Evolutionary conservation across 2,888 invertebrate species (phyloP).

Genomic region (Cybosia mesomella): DNA sequence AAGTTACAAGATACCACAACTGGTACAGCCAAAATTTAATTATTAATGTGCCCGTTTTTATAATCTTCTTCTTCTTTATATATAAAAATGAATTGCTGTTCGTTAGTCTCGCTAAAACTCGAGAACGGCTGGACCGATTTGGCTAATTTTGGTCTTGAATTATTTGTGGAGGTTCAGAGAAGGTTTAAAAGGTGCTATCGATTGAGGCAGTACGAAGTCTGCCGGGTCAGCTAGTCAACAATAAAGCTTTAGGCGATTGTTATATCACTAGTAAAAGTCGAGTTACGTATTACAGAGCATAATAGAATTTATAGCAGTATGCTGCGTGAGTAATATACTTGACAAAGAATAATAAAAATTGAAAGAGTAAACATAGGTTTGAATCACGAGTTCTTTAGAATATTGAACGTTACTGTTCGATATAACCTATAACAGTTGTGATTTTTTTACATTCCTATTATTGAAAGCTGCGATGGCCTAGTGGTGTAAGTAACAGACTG

Average conservation of each 20-base stretch:
- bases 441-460: no score
- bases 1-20: neutral
- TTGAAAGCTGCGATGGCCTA: no score
- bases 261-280: slow-evolving; percentile 16
- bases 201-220: no score
- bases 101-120: no score
- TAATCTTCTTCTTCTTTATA: no score
- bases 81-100: no score
- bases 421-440: neutral
- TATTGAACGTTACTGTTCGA: neutral
- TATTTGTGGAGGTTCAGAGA: no score
- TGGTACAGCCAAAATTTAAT: neutral
- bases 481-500: no score
- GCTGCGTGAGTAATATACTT: neutral
- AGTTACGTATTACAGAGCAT: slow-evolving; percentile 9
- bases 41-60: neutral
- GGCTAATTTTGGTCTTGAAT: no score
- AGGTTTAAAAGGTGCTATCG: no score
- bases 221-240: no score
- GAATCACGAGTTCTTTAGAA: neutral
- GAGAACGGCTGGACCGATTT: no score
- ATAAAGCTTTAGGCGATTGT: slow-evolving; percentile 5
- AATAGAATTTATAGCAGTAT: slow-evolving; percentile 7
- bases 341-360: neutral
- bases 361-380: neutral